phyloP scores from a whole-genome alignment of 2,888 invertebrate genomes.

The Saturnia japonica region DNA sequence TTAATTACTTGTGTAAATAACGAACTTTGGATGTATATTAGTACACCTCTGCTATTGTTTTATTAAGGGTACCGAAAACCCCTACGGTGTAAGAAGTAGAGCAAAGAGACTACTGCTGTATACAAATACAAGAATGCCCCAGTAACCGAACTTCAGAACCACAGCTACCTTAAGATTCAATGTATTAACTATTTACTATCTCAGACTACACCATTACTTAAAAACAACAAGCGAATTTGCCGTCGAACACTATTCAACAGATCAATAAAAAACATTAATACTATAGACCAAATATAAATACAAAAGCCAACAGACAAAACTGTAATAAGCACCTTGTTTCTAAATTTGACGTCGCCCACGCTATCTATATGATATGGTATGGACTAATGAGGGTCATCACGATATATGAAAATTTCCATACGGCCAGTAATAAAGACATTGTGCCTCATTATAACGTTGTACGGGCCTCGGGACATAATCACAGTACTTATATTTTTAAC shows the following conservation, averaged over 20 bases:
- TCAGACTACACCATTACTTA: no score
- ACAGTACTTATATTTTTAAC: background rate
- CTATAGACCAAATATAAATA: background rate
- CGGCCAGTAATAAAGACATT: slow-evolving; percentile 1
- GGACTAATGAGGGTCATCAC: background rate
- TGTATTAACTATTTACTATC: background rate
- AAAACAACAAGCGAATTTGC: no score
- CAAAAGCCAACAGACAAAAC: background rate
- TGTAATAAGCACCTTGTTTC: background rate
- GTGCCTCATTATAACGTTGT: background rate
- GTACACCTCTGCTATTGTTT: no score
- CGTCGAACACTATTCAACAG: no score
- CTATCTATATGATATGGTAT: background rate
- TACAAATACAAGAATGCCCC: background rate
- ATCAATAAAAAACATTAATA: no score
- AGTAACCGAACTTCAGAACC: background rate
- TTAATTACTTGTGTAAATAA: no score
- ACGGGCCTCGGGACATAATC: background rate
- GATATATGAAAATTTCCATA: background rate
- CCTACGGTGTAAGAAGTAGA: background rate
- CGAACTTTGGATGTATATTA: no score
- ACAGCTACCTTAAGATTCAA: background rate
- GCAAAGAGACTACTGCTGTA: background rate
- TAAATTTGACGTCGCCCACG: background rate
- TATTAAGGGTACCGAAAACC: no score